Base-by-base conservation (phyloP, 2,113 vertebrate genomes). In the Corythoichthys intestinalis region DNA sequence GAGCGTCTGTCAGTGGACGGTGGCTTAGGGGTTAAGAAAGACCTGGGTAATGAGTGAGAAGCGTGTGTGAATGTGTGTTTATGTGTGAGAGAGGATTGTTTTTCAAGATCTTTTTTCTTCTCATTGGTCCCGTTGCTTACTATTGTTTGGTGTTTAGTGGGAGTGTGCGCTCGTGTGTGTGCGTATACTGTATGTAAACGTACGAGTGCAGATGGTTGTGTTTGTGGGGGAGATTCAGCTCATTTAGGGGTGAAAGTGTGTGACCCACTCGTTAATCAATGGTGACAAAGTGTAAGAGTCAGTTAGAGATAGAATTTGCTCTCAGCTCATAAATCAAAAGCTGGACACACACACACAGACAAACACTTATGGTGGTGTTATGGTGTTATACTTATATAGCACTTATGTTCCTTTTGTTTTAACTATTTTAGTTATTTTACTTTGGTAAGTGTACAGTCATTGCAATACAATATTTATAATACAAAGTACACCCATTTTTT, bases 211-310 rank as follows among this genome's bases (percentile, higher is more conserved):
- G 41, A 17, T 4, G 34, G n/a, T 13, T 73, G 70, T 67, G 67
- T 71, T 69, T 66, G 61, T 73, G 65, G 68, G 56, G 61, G 49
- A 61, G 69, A 73, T 74, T 71, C 41, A 50, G 66, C 73, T 81
- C 61, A 67, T 77, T 84, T 62, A 79, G 66, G 38, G 86, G 74
- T 77, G 77, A 85, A 84, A 76, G 76, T 84, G 77, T 84, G 76
- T 70, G 78, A 84, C 75, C 82, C 3, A 37, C 78, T 84, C 75
- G 75, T 87, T 85, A 72, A 86, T 90, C 86, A 86, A 70, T 41
- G 20, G 70, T 83, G 84, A 82, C 84, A 83, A 81, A 81, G 79
- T 85, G 77, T 82, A 84, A 81, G 86, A 83, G 79, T 84, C 77
- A 72, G 79, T 81, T 71, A 56, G 60, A 83, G 75, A 84, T 73